Evolutionary conservation across 35 echinoderm and acorn worm genomes (phyloP), one percentile per base, ranked within the genome.

Genomic region (Diadema setosum): DNA sequence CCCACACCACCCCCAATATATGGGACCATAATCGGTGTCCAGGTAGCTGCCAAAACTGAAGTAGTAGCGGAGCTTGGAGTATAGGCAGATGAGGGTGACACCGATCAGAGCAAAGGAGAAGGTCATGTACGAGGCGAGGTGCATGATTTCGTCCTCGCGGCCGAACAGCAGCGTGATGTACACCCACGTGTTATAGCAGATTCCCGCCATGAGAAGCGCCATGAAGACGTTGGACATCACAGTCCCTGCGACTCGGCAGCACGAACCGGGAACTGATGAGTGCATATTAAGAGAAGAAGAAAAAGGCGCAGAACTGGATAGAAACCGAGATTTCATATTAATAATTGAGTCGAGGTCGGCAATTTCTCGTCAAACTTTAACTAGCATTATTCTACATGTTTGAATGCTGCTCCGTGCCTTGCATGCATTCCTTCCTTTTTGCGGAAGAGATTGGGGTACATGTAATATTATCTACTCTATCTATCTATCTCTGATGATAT

Each of bases 81-180:
- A 69, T 4, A 39, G 18, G 30, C 85, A 87, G 42, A 87, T 70
- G 15, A 74, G 48, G 41, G 65, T 43, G 12, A 87, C 85, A 15
- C 25, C 41, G 5, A 75, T 29, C 21, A 87, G 23, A 42, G 41
- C 57, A 42, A 41, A 42, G 29, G 61, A 42, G 43, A 73, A 87
- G 24, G 85, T 15, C 42, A 87, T 33, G 64, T 50, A 87, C 7
- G 85, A 87, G 26, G 69, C 50, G 9, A 87, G 45, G 32, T 75
- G 85, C 31, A 48, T 87, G 63, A 87, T 44, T 4, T 52, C 39
- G 27, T 70, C 26, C 30, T 73, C 2, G 2, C 58, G 35, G 39
- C 85, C 85, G 24, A 65, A 87, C 7, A 49, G 69, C 3, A 3
- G 9, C 2, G 16, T 15, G 11, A 87, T 6, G 58, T 76, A 87